Base-by-base conservation (phyloP, 2,888 invertebrate species). In the Himalopsyche kuldschensis region DNA sequence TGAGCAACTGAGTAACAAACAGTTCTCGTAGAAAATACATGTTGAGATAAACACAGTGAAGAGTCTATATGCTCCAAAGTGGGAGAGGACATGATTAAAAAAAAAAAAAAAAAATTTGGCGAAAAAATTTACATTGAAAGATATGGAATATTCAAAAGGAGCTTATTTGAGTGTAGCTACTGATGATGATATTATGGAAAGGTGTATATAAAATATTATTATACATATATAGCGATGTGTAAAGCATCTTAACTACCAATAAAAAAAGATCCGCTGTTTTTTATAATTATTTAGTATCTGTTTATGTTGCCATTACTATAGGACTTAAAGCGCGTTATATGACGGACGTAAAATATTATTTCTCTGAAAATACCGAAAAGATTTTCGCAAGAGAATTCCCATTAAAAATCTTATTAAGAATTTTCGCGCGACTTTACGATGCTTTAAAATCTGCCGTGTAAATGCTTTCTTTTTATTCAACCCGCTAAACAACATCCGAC, bases 361-460 rank as follows among this genome's bases (percentile, higher is more conserved):
- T 55, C 55, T 55, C 55, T 55, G n/a, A 55, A 55, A 55, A 55
- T 55, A 20, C 55, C 55, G 24, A 55, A 55, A 55, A 55, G 55
- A 55, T 55, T 55, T 55, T 55, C 55, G 20, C 55, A 24, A 24
- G 55, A 55, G 55, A 55, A 55, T 55, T 55, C 55, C 55, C 55
- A 55, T 55, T 55, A 32, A 75, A 75, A 75, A 75, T 75, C 75
- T 75, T 75, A 75, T 75, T 75, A 75, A 75, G 32, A 32, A 75
- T 32, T 31, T 32, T 75, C 75, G n/a, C 24, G 31, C 32, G 32
- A 75, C 75, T 75, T 75, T 75, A 75, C 27, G 75, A 75, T 32
- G 32, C 75, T 75, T 32, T 75, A 30, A 75, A 75, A 75, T 75
- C 75, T 75, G 75, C 75, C 30, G 30, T 75, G 32, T 75, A 75